Evolutionary conservation across 2,113 vertebrate species (phyloP), one percentile per base, ranked within the genome.

Genomic region (Notarius quadriscutis): DNA sequence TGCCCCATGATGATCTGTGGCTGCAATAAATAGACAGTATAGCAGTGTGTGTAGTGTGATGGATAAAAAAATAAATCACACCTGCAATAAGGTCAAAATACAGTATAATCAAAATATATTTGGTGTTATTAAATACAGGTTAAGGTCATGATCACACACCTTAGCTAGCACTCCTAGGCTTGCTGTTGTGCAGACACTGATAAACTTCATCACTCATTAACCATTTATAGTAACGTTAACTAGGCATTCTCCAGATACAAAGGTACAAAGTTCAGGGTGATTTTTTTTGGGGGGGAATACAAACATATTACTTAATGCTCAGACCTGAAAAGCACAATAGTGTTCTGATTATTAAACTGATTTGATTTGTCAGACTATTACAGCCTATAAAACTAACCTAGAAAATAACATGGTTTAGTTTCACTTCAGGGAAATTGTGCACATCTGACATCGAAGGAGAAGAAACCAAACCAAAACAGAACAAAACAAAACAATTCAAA

Each of bases 171-270:
- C 18, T 55, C 22, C 30, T 57, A 7, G 12, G 77, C 27, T 57
- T 57, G 27, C 55, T 30, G 55, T 60, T 82, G 80, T 74, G 60
- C 34, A 14, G 12, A 67, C 30, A 41, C 77, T 9, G 25, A 48
- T 72, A 58, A 82, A 67, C 72, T 83, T 81, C 77, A 88, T 84
- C 60, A 90, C 41, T 90, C 84, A 90, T 90, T 90, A 90, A 90
- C 30, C 86, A 83, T 15, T 69, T 79, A 51, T 72, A 51, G 50
- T 53, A 82, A 55, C 22, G 20, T 72, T 79, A 17, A 80, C 65
- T 50, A 34, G 1, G 7, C 65, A 3, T 9, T 82, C 27, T n/a
- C 57, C 77, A 60, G 86, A 83, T 87, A 67, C 86, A 79, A 88
- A 63, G 86, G 89, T 89, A 53, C 89, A 88, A 88, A 88, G 89